Conservation (phyloP, 2,113 vertebrate genomes). For the Rhabdomys dilectus region DNA sequence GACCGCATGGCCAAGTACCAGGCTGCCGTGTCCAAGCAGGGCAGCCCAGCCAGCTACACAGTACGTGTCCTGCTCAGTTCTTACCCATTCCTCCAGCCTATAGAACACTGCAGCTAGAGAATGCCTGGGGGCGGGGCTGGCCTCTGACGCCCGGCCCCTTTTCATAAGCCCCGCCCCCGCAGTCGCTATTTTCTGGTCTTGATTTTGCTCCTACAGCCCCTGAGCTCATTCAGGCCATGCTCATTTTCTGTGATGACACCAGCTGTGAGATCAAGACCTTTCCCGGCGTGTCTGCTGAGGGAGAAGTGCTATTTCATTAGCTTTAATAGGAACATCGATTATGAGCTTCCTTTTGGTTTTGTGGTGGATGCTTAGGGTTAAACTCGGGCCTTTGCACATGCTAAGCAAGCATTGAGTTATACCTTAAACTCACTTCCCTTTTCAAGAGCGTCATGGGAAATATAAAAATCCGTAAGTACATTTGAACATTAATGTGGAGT, state of each 20-base stretch:
- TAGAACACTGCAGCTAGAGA: background rate
- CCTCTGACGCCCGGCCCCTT: background rate
- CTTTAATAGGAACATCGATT: constrained; percentile 9
- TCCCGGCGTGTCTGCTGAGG: background rate
- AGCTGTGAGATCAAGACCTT: constrained; percentile 7
- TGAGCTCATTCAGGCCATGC: background rate
- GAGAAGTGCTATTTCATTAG: constrained; percentile 14
- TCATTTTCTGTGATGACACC: background rate
- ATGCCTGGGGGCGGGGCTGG: background rate
- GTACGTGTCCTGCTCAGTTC: constrained; percentile 78
- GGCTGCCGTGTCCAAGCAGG: constrained; percentile 94
- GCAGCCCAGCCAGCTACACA: constrained; percentile 68
- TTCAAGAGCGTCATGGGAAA: constrained; percentile 11
- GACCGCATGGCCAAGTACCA: constrained; percentile 97
- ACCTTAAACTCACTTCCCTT: background rate
- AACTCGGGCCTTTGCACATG: background rate
- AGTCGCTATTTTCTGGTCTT: background rate
- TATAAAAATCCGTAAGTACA: background rate
- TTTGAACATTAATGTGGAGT: background rate
- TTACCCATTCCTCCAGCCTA: background rate
- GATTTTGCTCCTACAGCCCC: constrained; percentile 1
- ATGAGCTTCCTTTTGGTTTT: background rate
- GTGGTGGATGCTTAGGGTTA: background rate
- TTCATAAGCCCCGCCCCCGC: background rate
- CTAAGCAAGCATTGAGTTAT: background rate